Conservation (phyloP, 2,888 invertebrate genomes). For the Athalia cordata region DNA sequence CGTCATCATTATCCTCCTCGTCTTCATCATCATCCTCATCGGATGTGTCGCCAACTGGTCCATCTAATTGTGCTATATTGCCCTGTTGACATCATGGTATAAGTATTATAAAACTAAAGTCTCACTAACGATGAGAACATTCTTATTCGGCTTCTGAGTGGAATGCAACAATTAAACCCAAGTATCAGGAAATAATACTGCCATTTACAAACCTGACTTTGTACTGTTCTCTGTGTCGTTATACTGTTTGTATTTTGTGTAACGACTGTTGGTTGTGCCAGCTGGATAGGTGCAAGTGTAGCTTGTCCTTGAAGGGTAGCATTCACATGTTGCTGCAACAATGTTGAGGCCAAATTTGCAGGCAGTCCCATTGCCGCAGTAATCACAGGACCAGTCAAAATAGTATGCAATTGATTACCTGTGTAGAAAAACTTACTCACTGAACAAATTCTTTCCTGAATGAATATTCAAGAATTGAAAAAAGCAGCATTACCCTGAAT, state of each 20-base stretch:
- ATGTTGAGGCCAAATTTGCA: constrained; percentile 85
- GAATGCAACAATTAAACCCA: not conserved
- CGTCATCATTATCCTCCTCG: constrained; percentile 75
- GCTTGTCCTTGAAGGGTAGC: constrained; percentile 81
- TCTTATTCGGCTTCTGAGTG: not conserved
- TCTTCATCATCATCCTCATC: constrained; percentile 89
- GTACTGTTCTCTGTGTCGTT: constrained; percentile 61
- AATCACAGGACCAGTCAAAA: constrained; percentile 90
- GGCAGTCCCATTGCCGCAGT: constrained; percentile 93
- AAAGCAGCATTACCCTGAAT: constrained; percentile 78
- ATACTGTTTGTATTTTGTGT: constrained; percentile 62
- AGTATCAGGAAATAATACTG: not conserved
- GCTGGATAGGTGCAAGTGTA: constrained; percentile 68
- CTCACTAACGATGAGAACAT: not conserved
- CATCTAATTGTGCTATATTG: constrained; percentile 77
- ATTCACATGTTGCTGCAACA: constrained; percentile 93
- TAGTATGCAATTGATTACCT: constrained; percentile 79
- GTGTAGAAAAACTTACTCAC: constrained; percentile 49
- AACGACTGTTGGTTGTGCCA: constrained; percentile 64
- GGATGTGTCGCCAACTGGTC: constrained; percentile 80
- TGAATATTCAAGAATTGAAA: not conserved
- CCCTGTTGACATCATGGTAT: constrained; percentile 54
- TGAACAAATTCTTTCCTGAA: not conserved
- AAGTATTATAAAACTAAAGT: not conserved
- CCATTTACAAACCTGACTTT: constrained; percentile 59